phyloP scores from a whole-genome alignment of 2,888 invertebrate species.

The Latheticus oryzae region DNA sequence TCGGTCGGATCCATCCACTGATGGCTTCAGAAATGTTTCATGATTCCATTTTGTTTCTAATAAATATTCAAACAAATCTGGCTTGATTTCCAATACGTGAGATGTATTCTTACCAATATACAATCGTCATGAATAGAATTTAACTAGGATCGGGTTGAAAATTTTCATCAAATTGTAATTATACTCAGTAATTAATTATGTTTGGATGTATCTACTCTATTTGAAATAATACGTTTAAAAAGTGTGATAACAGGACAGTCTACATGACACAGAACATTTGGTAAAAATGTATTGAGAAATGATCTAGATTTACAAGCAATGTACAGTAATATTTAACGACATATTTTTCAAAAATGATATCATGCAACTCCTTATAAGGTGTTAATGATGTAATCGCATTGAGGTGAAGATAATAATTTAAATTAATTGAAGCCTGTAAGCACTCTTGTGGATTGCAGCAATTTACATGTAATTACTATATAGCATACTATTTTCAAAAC shows the following conservation, averaged over 20 bases:
- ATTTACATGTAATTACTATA: constrained; percentile 34
- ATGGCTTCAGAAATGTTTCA: constrained; percentile 34
- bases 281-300: constrained; percentile 21
- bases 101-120: constrained; percentile 16
- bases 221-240: too few relatives aligned
- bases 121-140: constrained; percentile 25
- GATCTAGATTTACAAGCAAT: constrained; percentile 23
- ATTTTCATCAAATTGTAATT: too few relatives aligned
- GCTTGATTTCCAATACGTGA: constrained; percentile 14
- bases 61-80: constrained; percentile 32
- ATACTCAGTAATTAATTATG: too few relatives aligned
- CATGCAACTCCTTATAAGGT: constrained; percentile 34
- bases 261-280: too few relatives aligned
- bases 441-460: constrained; percentile 13
- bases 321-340: constrained; percentile 11
- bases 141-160: constrained; percentile 31
- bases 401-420: constrained; percentile 25
- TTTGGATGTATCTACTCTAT: too few relatives aligned
- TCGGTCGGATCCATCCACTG: constrained; percentile 31
- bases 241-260: too few relatives aligned
- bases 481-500: too few relatives aligned
- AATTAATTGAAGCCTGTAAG: constrained; percentile 25
- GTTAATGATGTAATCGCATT: constrained; percentile 20
- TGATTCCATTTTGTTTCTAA: constrained; percentile 34
- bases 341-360: constrained; percentile 34